Base-by-base conservation (phyloP, 2,888 invertebrate genomes). In the Aromia moschata region DNA sequence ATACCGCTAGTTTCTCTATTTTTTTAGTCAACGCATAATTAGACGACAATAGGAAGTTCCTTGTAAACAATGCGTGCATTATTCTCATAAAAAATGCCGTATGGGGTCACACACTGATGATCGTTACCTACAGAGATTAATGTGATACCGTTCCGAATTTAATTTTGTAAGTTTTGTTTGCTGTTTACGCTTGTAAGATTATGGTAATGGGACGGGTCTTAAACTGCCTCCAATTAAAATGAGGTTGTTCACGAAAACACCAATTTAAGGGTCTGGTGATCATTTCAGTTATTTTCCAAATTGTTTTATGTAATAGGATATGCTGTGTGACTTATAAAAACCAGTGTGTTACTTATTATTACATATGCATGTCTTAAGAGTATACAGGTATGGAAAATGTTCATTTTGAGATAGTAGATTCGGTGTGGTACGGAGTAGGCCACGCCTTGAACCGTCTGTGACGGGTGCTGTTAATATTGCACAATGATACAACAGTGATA, bases 1-100 rank as follows among this genome's bases (percentile, higher is more conserved):
- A n/a, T n/a, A n/a, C n/a, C 30, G 16, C 36, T 46, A 46, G 36
- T 36, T 31, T 10, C 36, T 46, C 9, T 46, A 11, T 46, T 36
- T 46, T 12, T 31, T 46, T 36, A 36, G 17, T 33, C 17, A 30
- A 45, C 45, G 46, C 30, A 46, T 36, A 46, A 46, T 46, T 46
- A 36, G 46, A 16, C 15, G 10, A 36, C 46, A 33, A 46, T 33
- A 46, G 31, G 15, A 17, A 33, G 11, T 45, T 45, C 45, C 18
- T 31, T 30, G 15, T 15, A 25, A 25, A 25, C 10, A 14, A 31
- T 16, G 16, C 20, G 30, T 25, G 45, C 15, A 25, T 9, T 5
- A 5, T 4, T 9, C 25, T 5, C 5, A 9, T 4, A 4, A 25
- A 25, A 25, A 25, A 25, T 25, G n/a, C n/a, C n/a, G n/a, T n/a